These are phyloP conservation scores for Botia almorhae DNA, from an alignment of 2,797 vertebrate species.

Conservation along the genomic window DNA sequence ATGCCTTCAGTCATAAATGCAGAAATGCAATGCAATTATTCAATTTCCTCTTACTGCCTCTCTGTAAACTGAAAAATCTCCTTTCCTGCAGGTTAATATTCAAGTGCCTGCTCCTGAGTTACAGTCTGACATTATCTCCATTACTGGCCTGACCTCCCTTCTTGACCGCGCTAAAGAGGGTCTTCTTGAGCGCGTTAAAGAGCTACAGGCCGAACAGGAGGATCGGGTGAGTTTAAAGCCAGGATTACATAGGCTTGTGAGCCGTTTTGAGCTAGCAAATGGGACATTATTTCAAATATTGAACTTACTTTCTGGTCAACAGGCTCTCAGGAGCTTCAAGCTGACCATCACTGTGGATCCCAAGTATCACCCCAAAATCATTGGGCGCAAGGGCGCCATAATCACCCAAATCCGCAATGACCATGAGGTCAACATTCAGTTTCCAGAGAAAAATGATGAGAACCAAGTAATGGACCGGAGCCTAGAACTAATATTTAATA, in stretches of 20 bases:
- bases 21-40: not conserved
- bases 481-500: not conserved
- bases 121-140: slow-evolving; percentile 90
- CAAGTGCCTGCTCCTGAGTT: slow-evolving; percentile 96
- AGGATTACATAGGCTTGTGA: not conserved
- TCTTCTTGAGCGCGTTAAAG: slow-evolving; percentile 92
- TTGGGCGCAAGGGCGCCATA: slow-evolving; percentile 96
- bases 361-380: slow-evolving; percentile 98
- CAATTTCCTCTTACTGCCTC: not conserved
- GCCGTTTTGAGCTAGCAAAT: not conserved
- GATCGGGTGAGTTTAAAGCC: slow-evolving; percentile 84
- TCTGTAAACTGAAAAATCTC: not conserved
- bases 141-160: slow-evolving; percentile 89
- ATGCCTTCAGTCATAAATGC: not conserved
- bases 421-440: slow-evolving; percentile 97
- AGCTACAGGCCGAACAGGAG: slow-evolving; percentile 94
- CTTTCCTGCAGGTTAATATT: slow-evolving; percentile 88
- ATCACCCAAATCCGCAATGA: slow-evolving; percentile 94
- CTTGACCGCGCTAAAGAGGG: slow-evolving; percentile 92
- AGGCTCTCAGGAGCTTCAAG: slow-evolving; percentile 97
- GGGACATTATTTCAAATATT: not conserved
- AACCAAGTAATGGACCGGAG: slow-evolving; percentile 80
- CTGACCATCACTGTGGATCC: slow-evolving; percentile 96
- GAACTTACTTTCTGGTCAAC: not conserved
- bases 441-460: slow-evolving; percentile 96